These are phyloP conservation scores for Falco concolor DNA, from an alignment of 2,797 vertebrate genomes.

Conservation along the genomic window DNA sequence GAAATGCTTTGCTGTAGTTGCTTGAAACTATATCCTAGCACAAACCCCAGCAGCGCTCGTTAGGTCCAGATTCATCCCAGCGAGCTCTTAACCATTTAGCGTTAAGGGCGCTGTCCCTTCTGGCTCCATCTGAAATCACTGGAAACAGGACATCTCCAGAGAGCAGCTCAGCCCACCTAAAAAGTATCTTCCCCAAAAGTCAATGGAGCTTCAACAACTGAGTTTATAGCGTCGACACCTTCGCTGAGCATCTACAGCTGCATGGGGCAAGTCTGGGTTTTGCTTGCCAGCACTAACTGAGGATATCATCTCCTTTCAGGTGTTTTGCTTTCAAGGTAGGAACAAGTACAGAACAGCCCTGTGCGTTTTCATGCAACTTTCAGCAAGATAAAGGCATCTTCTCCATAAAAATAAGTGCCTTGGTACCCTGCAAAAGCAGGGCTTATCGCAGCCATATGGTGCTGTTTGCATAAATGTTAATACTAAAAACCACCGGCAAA, in stretches of 20 bases:
- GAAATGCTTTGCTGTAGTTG: not conserved
- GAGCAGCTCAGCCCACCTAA: not conserved
- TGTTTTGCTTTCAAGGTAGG: not conserved
- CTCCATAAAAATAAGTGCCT: not conserved
- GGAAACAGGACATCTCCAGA: not conserved
- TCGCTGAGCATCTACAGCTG: not conserved
- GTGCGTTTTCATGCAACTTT: not conserved
- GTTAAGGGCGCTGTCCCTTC: not conserved
- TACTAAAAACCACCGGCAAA: not conserved
- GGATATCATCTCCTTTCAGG: not conserved
- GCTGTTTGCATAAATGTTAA: not conserved
- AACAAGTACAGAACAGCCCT: not conserved
- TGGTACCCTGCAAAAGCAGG: not conserved
- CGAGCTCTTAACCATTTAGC: not conserved
- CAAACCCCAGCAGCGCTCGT: not conserved
- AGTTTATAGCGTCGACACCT: not conserved
- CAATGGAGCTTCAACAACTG: fast-evolving
- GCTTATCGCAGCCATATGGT: not conserved
- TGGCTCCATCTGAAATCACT: not conserved
- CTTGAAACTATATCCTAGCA: not conserved
- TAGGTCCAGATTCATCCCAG: not conserved
- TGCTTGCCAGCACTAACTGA: not conserved
- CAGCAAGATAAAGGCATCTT: not conserved
- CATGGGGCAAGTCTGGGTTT: not conserved
- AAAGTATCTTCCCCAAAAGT: not conserved